Evolutionary conservation across 2,797 vertebrate species (phyloP).

Genomic region (Parauchenoglanis ngamensis): DNA sequence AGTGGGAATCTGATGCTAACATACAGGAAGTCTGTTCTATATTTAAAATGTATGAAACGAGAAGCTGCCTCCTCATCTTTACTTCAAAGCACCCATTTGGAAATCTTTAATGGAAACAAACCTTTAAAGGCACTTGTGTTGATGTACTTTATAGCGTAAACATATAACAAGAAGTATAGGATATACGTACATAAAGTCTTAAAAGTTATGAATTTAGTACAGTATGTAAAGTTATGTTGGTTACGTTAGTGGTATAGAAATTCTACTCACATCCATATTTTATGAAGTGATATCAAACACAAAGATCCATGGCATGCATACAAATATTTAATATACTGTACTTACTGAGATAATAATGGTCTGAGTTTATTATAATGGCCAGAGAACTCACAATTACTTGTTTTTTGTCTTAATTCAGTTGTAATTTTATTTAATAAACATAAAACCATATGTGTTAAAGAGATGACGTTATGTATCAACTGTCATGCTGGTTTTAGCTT

Average conservation of each 20-base stretch:
- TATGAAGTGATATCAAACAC: neutral
- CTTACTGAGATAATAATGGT: neutral
- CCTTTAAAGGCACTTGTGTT: neutral
- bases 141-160: neutral
- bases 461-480: neutral
- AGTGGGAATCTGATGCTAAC: slow-evolving; percentile 10
- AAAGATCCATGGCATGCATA: neutral
- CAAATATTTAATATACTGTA: neutral
- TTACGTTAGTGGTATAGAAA: neutral
- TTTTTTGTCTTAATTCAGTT: neutral
- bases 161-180: neutral
- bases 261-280: neutral
- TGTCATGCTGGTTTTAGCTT: slow-evolving; percentile 1
- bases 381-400: too few relatives aligned
- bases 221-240: neutral
- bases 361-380: too few relatives aligned
- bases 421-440: neutral
- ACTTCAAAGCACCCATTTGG: neutral
- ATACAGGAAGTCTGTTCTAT: slow-evolving; percentile 33
- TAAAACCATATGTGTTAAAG: neutral
- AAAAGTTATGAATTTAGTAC: neutral
- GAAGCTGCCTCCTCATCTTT: neutral
- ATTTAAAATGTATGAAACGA: slow-evolving; percentile 6
- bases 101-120: neutral
- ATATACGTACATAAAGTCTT: neutral